phyloP scores from a whole-genome alignment of 2,797 vertebrate species.

The Buceros bicornis region DNA sequence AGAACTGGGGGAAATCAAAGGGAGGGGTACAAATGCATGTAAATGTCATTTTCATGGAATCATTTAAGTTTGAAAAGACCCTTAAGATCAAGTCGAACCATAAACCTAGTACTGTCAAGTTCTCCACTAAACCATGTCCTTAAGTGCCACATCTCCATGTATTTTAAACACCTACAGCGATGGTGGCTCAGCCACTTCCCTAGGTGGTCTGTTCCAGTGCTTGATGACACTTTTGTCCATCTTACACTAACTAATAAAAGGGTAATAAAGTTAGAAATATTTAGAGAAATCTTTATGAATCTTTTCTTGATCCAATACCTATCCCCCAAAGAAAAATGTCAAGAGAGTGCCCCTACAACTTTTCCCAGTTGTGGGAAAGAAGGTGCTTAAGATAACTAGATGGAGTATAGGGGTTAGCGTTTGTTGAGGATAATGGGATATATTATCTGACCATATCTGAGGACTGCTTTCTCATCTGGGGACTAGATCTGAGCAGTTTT shows the following conservation, averaged over 20 bases:
- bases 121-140: not conserved
- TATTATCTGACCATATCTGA: not conserved
- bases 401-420: not conserved
- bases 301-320: not conserved
- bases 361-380: not conserved
- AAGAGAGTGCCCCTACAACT: not conserved
- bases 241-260: not conserved
- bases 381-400: not conserved
- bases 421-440: not conserved
- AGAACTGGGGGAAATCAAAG: not conserved
- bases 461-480: not conserved
- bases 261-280: not conserved
- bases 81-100: not conserved
- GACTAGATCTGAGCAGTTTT: not conserved
- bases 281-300: not conserved
- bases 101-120: not conserved
- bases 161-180: not conserved
- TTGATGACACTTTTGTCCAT: not conserved
- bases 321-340: not conserved
- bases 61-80: not conserved
- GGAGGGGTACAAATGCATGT: rapidly evolving
- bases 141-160: not conserved
- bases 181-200: not conserved
- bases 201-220: not conserved
- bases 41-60: not conserved